Conservation (phyloP, 2,888 invertebrate species). For the Tenthredo notha region DNA sequence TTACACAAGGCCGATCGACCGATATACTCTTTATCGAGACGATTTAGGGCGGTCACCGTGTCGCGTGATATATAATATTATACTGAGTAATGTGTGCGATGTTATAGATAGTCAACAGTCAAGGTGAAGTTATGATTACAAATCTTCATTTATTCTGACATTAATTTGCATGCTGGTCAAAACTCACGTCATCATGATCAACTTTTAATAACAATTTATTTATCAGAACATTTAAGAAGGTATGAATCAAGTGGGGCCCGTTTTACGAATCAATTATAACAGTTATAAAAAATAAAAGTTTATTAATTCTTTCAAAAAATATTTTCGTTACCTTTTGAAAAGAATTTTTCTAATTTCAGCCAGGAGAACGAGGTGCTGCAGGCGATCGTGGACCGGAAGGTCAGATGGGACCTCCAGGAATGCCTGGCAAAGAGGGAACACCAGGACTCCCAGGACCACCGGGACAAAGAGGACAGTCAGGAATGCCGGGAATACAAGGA, state of each 20-base stretch:
- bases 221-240: neutral
- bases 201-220: slow-evolving; percentile 23
- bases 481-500: slow-evolving; percentile 83
- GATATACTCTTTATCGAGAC: neutral
- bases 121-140: slow-evolving; percentile 5
- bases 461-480: slow-evolving; percentile 82
- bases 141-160: slow-evolving; percentile 31
- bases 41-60: neutral
- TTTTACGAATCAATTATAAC: neutral
- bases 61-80: neutral
- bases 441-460: slow-evolving; percentile 82
- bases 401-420: slow-evolving; percentile 81
- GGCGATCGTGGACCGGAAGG: slow-evolving; percentile 82
- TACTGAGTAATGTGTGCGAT: neutral
- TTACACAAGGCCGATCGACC: slow-evolving; percentile 1
- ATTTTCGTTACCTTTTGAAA: neutral
- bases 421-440: slow-evolving; percentile 81
- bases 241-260: neutral
- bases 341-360: slow-evolving; percentile 70
- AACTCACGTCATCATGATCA: slow-evolving; percentile 17
- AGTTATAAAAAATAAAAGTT: neutral
- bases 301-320: neutral
- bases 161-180: neutral
- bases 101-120: slow-evolving; percentile 15
- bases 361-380: slow-evolving; percentile 81